Conservation (phyloP, 2,888 invertebrate genomes). For the Aspidiotus rigidus region DNA sequence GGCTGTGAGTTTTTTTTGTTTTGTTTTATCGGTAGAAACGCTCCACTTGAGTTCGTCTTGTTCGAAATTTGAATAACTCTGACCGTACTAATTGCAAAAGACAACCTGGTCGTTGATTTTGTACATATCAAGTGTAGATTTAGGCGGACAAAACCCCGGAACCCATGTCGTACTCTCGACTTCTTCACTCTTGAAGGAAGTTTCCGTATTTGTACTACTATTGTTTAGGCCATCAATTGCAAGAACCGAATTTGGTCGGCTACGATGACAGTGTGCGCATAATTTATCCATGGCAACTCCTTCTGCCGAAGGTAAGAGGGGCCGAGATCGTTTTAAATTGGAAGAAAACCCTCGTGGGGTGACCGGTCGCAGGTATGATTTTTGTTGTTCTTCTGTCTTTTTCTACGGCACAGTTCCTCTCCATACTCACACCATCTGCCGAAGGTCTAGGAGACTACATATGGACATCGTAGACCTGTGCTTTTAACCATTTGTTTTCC, state of each 20-base stretch:
- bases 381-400: constrained; percentile 33
- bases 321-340: constrained; percentile 36
- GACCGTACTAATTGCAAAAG: background rate
- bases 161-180: background rate
- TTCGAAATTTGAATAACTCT: background rate
- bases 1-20: no score
- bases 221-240: background rate
- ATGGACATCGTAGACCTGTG: constrained; percentile 42
- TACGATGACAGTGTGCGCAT: constrained; percentile 41
- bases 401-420: constrained; percentile 55
- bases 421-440: constrained; percentile 56
- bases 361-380: constrained; percentile 5
- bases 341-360: constrained; percentile 12
- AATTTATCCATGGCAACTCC: constrained; percentile 43
- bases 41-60: background rate
- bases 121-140: background rate
- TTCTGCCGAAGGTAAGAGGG: constrained; percentile 43
- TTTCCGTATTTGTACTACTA: background rate
- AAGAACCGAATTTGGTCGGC: constrained; percentile 23
- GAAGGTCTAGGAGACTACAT: constrained; percentile 51
- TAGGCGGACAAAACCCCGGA: background rate
- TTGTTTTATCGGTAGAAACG: constrained; percentile 1
- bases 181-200: constrained; percentile 2
- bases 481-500: background rate
- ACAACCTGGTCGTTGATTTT: constrained; percentile 5